A percentile compares a stretch with the other conserved stretches of the same genome.
Conservation (phyloP, 2,888 invertebrate genomes). For the Conomelus anceps region DNA sequence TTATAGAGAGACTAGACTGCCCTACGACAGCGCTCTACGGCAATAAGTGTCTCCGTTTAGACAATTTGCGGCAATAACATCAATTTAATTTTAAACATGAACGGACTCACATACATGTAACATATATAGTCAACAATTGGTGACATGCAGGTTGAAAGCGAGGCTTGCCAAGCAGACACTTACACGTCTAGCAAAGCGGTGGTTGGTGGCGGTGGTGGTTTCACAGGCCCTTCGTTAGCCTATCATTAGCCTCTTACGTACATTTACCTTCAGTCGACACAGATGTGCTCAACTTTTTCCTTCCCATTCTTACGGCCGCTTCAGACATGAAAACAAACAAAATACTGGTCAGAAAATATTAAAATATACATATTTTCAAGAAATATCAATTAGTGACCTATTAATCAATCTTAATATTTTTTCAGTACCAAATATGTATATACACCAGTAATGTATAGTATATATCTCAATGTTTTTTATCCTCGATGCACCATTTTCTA, state of each 20-base stretch:
- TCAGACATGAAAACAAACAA: slow-evolving; percentile 38
- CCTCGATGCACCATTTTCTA: no score
- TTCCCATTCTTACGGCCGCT: slow-evolving; percentile 47
- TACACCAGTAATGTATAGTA: no score
- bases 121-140: neutral
- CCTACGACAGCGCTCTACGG: no score
- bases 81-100: no score
- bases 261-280: slow-evolving; percentile 46
- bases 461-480: no score
- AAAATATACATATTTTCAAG: no score
- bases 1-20: no score
- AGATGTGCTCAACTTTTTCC: slow-evolving; percentile 45
- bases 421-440: no score
- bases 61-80: no score
- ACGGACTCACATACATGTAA: neutral
- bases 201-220: slow-evolving; percentile 19
- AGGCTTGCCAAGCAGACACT: slow-evolving; percentile 23
- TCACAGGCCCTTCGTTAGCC: slow-evolving; percentile 19
- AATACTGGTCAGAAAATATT: neutral
- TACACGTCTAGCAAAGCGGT: slow-evolving; percentile 29
- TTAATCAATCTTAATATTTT: no score
- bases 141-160: neutral
- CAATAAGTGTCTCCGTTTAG: no score
- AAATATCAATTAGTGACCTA: no score
- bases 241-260: slow-evolving; percentile 34